Evolutionary conservation across 2,888 invertebrate genomes (phyloP).

Genomic region (Ryuthela nishihirai): DNA sequence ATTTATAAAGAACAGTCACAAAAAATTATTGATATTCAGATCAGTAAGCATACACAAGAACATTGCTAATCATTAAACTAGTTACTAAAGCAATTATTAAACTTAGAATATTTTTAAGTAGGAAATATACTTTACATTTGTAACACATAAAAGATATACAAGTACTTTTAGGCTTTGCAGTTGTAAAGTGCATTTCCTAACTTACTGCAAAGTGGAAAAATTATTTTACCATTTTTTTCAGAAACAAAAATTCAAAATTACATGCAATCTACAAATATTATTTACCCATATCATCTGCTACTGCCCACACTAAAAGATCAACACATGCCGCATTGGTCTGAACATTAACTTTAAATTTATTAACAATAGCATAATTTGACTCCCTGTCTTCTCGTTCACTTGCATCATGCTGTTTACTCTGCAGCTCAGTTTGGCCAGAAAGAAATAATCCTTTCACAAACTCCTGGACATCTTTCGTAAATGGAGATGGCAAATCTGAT

Average conservation of each 20-base stretch:
- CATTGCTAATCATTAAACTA: no score
- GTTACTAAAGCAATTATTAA: no score
- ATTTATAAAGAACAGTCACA: no score
- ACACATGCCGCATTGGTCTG: constrained; percentile 97
- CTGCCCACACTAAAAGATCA: constrained; percentile 95
- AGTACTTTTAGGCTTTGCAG: no score
- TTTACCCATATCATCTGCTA: constrained; percentile 90
- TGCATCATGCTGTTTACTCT: constrained; percentile 62
- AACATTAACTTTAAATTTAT: constrained; percentile 89
- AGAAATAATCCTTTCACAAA: constrained; percentile 84
- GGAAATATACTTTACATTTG: no score
- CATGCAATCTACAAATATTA: background rate
- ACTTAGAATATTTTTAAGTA: no score
- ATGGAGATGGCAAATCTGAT: constrained; percentile 74
- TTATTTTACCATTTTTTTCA: background rate
- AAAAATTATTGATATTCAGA: no score
- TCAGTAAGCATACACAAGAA: no score
- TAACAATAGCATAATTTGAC: constrained; percentile 69
- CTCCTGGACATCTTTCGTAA: constrained; percentile 88
- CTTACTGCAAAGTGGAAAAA: no score
- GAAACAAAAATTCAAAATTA: background rate
- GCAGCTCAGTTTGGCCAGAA: constrained; percentile 88
- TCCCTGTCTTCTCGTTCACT: constrained; percentile 78
- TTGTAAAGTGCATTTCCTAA: no score
- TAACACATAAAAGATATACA: no score